Evolutionary conservation across 1,140 invertebrate genomes (phyloP).

Genomic region (Mactra quadrangularis): DNA sequence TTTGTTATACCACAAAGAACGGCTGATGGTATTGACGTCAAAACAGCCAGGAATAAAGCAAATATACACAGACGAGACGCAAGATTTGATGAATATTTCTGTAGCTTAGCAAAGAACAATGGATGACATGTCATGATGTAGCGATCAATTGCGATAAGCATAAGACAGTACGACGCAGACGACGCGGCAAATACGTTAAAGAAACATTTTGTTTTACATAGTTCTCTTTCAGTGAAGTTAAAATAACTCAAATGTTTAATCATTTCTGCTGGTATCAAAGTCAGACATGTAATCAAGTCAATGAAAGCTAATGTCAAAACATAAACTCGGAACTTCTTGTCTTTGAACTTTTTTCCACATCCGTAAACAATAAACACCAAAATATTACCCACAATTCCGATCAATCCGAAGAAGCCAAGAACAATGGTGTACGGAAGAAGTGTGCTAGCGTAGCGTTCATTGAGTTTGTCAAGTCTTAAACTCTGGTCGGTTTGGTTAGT

Average conservation of each 20-base stretch:
- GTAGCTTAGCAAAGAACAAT: not conserved
- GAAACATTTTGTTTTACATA: no score
- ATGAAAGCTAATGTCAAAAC: not conserved
- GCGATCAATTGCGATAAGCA: slow-evolving; percentile 5
- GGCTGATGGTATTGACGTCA: slow-evolving; percentile 6
- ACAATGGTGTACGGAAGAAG: slow-evolving; percentile 7
- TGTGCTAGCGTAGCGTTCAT: not conserved
- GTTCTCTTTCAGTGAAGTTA: no score
- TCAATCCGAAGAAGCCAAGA: not conserved
- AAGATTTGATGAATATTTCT: not conserved
- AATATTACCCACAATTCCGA: slow-evolving; percentile 11
- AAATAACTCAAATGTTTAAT: no score
- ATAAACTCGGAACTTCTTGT: not conserved
- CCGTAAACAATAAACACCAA: slow-evolving; percentile 24
- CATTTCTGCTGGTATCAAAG: slow-evolving; percentile 23
- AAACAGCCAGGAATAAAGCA: not conserved
- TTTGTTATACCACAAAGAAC: not conserved
- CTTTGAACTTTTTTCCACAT: no score
- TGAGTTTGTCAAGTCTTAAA: no score
- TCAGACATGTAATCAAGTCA: no score
- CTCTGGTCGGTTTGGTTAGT: no score
- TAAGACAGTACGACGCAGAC: slow-evolving; percentile 2
- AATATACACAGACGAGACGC: slow-evolving; percentile 7
- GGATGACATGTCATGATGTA: slow-evolving; percentile 14
- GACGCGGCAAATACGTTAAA: slow-evolving; percentile 28